phyloP scores from a whole-genome alignment of 2,888 invertebrate genomes.

The Habrosyne pyritoides region DNA sequence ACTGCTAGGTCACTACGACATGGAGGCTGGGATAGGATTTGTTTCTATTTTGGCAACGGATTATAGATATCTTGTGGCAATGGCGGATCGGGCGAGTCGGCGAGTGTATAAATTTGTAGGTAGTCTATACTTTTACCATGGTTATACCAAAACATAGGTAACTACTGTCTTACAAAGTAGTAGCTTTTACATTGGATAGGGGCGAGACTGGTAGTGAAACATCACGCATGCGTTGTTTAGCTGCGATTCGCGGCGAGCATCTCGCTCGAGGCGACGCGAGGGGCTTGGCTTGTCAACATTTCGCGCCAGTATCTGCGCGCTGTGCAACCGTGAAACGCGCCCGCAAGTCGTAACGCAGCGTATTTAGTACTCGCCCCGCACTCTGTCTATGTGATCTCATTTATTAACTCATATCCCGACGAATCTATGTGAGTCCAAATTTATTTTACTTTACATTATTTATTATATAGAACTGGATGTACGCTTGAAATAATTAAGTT shows the following conservation, averaged over 20 bases:
- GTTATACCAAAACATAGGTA: background rate
- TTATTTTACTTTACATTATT: conserved; percentile 27
- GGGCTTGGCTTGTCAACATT: conserved; percentile 17
- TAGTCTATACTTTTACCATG: background rate
- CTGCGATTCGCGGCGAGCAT: background rate
- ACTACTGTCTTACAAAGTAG: background rate
- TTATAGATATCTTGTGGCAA: no score
- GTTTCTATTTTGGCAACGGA: background rate
- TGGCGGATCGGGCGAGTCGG: no score
- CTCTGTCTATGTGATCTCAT: conserved; percentile 61
- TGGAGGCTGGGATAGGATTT: background rate
- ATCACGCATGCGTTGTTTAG: conserved; percentile 2
- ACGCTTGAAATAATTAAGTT: background rate
- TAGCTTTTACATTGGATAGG: background rate
- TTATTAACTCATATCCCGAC: conserved; percentile 48
- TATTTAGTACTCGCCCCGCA: conserved; percentile 14
- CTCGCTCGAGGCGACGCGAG: background rate
- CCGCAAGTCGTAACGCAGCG: conserved; percentile 35
- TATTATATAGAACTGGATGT: conserved; percentile 10
- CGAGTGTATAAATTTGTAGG: no score
- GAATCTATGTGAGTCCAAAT: conserved; percentile 53
- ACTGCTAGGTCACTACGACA: background rate
- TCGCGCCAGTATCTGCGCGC: conserved; percentile 64
- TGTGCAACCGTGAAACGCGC: conserved; percentile 55
- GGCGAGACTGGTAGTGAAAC: background rate